A percentile compares a stretch with the other conserved stretches of the same genome.
Evolutionary conservation across 2,888 invertebrate species (phyloP).

Genomic region (Dendrolimus houi): DNA sequence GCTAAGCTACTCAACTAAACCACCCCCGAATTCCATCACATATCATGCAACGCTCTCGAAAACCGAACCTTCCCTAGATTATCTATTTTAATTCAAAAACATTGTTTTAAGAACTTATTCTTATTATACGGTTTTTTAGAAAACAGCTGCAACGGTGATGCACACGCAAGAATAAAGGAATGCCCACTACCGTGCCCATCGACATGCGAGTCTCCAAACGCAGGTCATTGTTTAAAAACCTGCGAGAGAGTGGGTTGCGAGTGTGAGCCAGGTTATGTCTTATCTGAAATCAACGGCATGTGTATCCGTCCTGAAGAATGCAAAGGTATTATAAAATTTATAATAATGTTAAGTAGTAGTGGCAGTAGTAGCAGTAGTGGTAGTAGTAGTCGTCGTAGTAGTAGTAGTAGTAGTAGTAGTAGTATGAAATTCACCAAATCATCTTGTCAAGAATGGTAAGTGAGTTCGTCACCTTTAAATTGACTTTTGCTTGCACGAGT

Average conservation of each 20-base stretch:
- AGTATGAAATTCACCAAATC: too few relatives aligned
- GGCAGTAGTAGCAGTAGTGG: too few relatives aligned
- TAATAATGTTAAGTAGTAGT: background rate
- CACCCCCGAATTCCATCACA: background rate
- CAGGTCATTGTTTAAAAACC: slow-evolving; percentile 17
- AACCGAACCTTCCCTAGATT: background rate
- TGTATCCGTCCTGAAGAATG: slow-evolving; percentile 18
- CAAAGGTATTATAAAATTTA: slow-evolving; percentile 9
- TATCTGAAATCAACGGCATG: slow-evolving; percentile 12
- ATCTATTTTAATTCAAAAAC: background rate
- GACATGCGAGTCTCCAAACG: slow-evolving; percentile 24
- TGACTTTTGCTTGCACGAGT: too few relatives aligned
- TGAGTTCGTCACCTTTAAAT: too few relatives aligned
- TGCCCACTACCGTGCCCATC: slow-evolving; percentile 29
- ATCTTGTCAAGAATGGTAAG: too few relatives aligned
- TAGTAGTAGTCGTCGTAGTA: too few relatives aligned
- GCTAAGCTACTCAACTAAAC: too few relatives aligned
- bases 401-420: too few relatives aligned
- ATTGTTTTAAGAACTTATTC: too few relatives aligned
- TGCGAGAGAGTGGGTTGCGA: slow-evolving; percentile 15
- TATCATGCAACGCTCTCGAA: background rate
- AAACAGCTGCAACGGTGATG: slow-evolving; percentile 26
- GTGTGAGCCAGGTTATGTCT: slow-evolving; percentile 17
- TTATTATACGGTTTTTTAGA: slow-evolving; percentile 8
- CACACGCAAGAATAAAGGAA: slow-evolving; percentile 21